These are phyloP conservation scores for Leptobrachium leishanense DNA, from an alignment of 2,113 vertebrate genomes.

Conservation along the genomic window DNA sequence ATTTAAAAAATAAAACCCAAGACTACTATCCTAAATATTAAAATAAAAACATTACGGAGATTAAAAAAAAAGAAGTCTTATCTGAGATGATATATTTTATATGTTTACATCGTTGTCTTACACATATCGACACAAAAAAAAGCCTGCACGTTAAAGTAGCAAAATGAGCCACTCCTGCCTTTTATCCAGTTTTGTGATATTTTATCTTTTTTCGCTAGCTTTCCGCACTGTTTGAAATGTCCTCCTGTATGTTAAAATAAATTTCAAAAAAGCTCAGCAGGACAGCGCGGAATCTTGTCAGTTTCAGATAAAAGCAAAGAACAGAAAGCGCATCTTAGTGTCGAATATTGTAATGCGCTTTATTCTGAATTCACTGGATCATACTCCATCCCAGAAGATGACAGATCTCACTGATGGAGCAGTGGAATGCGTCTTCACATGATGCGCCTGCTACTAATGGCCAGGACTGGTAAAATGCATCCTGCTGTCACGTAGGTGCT, in stretches of 20 bases:
- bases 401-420: background rate
- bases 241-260: constrained; percentile 9
- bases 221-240: constrained; percentile 4
- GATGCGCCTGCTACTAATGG: too few species aligned
- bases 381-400: constrained; percentile 18
- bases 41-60: too few species aligned
- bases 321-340: constrained; percentile 23
- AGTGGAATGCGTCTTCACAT: too few species aligned
- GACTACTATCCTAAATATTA: too few species aligned
- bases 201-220: background rate
- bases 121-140: background rate
- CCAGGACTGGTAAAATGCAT: background rate
- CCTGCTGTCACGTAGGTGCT: background rate
- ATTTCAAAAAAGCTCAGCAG: background rate
- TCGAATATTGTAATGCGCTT: constrained; percentile 26
- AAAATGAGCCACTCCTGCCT: background rate
- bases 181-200: background rate
- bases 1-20: too few species aligned
- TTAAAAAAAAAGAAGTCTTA: too few species aligned
- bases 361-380: constrained; percentile 26
- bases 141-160: background rate
- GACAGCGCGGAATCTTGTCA: constrained; percentile 17
- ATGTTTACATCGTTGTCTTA: too few species aligned
- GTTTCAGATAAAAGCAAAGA: constrained; percentile 20
- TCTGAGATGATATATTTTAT: too few species aligned